phyloP scores from a whole-genome alignment of 2,797 vertebrate species.

The Molothrus aeneus region DNA sequence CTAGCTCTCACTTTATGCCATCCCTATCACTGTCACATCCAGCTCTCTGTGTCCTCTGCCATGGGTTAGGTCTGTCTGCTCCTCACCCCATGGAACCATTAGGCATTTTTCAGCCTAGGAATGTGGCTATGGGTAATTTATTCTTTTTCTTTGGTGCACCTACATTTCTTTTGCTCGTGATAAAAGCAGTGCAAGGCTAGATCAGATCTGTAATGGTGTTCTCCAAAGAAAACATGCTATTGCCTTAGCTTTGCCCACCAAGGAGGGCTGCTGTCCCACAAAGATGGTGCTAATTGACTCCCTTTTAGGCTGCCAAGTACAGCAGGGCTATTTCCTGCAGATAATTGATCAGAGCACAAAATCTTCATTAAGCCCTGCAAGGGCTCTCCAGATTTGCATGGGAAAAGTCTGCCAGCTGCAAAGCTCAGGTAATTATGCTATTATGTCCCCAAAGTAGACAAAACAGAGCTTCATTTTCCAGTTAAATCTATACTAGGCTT shows the following conservation, averaged over 20 bases:
- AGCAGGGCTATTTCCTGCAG: not conserved
- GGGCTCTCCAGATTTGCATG: conserved; percentile 37
- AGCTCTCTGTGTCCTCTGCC: not conserved
- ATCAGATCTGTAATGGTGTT: not conserved
- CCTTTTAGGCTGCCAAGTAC: conserved; percentile 4
- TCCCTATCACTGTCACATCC: not conserved
- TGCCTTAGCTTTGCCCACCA: not conserved
- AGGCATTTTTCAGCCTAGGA: not conserved
- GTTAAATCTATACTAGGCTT: not conserved
- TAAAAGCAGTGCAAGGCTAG: not conserved
- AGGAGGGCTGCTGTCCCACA: not conserved
- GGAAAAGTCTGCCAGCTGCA: conserved; percentile 24
- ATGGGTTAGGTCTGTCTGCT: not conserved
- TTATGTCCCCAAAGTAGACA: conserved; percentile 9
- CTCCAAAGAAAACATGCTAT: not conserved
- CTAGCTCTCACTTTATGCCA: not conserved
- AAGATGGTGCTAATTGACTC: conserved; percentile 15
- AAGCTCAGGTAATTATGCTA: conserved; percentile 17
- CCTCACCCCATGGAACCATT: not conserved
- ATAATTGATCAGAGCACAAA: conserved; percentile 6
- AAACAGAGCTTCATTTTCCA: conserved; percentile 38
- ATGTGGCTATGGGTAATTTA: not conserved
- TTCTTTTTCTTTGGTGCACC: not conserved
- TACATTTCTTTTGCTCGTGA: not conserved
- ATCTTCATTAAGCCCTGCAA: conserved; percentile 14